Evolutionary conservation across 1,140 invertebrate genomes (phyloP).

Genomic region (Vanessa tameamea): DNA sequence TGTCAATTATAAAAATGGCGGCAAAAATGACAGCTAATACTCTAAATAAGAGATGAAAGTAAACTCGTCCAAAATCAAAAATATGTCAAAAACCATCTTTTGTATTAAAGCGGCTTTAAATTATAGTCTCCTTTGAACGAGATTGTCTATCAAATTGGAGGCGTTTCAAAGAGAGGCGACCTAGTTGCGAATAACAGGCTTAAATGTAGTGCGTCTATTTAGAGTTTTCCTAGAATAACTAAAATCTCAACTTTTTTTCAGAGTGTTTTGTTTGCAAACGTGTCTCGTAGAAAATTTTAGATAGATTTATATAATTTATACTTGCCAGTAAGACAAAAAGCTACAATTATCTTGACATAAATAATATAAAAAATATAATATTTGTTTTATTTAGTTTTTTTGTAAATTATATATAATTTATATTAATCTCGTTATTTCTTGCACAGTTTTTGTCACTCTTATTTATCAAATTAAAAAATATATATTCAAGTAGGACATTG

Average conservation of each 20-base stretch:
- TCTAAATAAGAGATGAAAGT: slow-evolving; percentile 17
- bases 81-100: slow-evolving; percentile 15
- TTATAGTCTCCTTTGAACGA: slow-evolving; percentile 16
- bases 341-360: neutral
- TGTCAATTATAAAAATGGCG: neutral
- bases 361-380: neutral
- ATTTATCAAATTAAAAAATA: no score
- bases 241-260: slow-evolving; percentile 25
- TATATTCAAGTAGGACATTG: no score
- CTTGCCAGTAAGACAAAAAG: neutral
- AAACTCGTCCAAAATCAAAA: slow-evolving; percentile 9
- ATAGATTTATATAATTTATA: slow-evolving; percentile 8
- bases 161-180: slow-evolving; percentile 49
- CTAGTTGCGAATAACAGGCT: slow-evolving; percentile 44
- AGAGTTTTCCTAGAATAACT: slow-evolving; percentile 42
- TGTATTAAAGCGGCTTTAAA: slow-evolving; percentile 19
- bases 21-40: neutral
- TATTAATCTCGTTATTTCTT: neutral
- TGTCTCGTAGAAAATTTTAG: slow-evolving; percentile 16
- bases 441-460: neutral
- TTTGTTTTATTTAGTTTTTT: neutral
- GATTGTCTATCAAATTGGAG: slow-evolving; percentile 44
- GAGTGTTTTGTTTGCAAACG: slow-evolving; percentile 38
- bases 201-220: slow-evolving; percentile 58
- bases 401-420: neutral